Base-by-base conservation (phyloP, 2,888 invertebrate species). In the Periphyllus acericola region DNA sequence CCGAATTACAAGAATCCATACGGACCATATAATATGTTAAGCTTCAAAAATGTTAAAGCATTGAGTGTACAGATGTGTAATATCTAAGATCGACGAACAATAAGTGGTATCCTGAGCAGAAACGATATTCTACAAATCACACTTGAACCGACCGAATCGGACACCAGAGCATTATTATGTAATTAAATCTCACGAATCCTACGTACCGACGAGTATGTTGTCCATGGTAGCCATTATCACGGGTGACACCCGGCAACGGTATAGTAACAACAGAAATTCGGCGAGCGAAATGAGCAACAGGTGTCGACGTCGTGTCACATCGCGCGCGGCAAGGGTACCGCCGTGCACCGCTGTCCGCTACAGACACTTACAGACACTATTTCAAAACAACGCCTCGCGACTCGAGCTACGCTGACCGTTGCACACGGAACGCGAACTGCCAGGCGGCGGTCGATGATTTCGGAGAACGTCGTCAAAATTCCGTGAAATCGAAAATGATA, bases 221-320 rank as follows among this genome's bases (percentile, higher is more conserved):
- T 87, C 87, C 60, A 55, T 29, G 9, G 80, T 75, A 8, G 87
- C 87, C 81, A 81, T 81, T 55, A 80, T 60, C 46, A 40, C 21
- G 40, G n/a, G 66, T 21, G 66, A 55, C 34, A 72, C 55, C 25
- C 83, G 52, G 55, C n/a, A 34, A 79, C 71, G 78, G 34, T 6
- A 66, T 4, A 8, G 25, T 17, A 78, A 40, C 29, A 14, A 71
- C 21, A 25, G 14, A 36, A n/a, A 29, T 87, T 81, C 32, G 17
- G 36, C 5, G 14, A 17, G 25, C 80, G 32, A 74, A 74, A 80
- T 19, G 29, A 81, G 55, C 87, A 87, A 87, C 87, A 87, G 87
- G 87, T 87, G 87, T 87, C 81, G 21, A 60, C n/a, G 74, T 74
- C 74, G 74, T 34, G 74, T 87, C 81, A 81, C 80, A 87, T 87